Conservation (phyloP, 2,888 invertebrate species). For the Leucophora obtusa region DNA sequence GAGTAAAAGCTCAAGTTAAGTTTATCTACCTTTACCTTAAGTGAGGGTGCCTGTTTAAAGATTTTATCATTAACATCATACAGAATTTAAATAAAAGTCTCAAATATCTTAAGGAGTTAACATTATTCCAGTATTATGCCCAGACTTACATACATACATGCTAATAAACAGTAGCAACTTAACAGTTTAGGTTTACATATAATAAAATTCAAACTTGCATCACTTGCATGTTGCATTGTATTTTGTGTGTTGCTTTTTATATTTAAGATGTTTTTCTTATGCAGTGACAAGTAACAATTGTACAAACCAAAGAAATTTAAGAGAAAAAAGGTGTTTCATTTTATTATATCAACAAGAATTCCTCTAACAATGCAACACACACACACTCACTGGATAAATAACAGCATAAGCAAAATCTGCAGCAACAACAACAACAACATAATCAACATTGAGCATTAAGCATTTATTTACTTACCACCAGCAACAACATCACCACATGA, state of each 20-base stretch:
- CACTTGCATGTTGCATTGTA: conserved; percentile 25
- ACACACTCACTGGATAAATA: no score
- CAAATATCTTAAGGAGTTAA: neutral
- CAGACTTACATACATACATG: neutral
- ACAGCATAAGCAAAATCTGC: no score
- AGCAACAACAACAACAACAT: conserved; percentile 26
- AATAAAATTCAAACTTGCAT: conserved; percentile 43
- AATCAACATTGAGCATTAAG: conserved; percentile 14
- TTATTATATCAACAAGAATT: conserved; percentile 55
- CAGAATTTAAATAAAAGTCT: neutral
- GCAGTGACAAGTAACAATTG: conserved; percentile 26
- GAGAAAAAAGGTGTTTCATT: conserved; percentile 60
- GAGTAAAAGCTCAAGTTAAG: no score
- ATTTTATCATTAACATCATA: neutral
- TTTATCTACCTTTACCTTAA: no score
- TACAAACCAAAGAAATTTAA: conserved; percentile 56
- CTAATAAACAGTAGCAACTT: conserved; percentile 56
- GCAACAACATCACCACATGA: conserved; percentile 4
- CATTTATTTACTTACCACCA: neutral
- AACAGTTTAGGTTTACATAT: conserved; percentile 53
- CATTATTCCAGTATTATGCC: neutral
- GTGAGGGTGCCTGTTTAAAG: neutral
- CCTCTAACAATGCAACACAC: conserved; percentile 47
- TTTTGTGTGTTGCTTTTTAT: neutral
- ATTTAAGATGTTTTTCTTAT: neutral